A percentile compares a stretch with the other conserved stretches of the same genome.
Evolutionary conservation across 2,888 invertebrate genomes (phyloP).

Genomic region (Xestobium rufovillosum): DNA sequence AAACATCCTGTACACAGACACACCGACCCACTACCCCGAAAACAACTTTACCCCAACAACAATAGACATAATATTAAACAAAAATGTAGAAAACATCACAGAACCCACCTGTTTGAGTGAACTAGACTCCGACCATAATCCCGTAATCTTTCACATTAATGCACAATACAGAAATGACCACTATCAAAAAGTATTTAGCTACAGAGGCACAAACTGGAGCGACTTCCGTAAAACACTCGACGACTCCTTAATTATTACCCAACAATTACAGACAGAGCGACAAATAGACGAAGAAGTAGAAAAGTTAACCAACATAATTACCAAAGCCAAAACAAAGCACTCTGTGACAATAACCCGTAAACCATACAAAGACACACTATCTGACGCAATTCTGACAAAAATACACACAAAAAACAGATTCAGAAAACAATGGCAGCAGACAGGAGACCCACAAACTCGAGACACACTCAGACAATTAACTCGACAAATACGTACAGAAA

Average conservation of each 20-base stretch:
- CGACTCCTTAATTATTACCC: too few species aligned
- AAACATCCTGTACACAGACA: neutral
- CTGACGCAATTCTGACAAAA: constrained; percentile 2
- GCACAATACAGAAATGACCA: constrained; percentile 8
- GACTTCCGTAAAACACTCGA: too few species aligned
- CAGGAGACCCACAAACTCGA: too few species aligned
- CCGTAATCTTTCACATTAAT: too few species aligned
- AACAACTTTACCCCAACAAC: too few species aligned
- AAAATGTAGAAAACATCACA: neutral
- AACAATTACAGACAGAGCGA: too few species aligned
- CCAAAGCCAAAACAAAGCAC: too few species aligned
- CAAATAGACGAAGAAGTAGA: constrained; percentile 6
- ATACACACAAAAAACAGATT: constrained; percentile 6
- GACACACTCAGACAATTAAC: too few species aligned
- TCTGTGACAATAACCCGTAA: neutral
- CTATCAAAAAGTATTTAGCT: constrained; percentile 2
- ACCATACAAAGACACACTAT: neutral
- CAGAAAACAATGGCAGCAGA: constrained; percentile 7
- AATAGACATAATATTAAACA: too few species aligned
- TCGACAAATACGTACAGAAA: too few species aligned
- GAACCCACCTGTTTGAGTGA: neutral
- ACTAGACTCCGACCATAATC: constrained; percentile 6
- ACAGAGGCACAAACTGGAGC: neutral
- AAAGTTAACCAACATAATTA: constrained; percentile 6
- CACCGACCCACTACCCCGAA: too few species aligned